Evolutionary conservation across 2,888 invertebrate genomes (phyloP), one percentile per base, ranked within the genome.

Genomic region (Scrobipalpa costella): DNA sequence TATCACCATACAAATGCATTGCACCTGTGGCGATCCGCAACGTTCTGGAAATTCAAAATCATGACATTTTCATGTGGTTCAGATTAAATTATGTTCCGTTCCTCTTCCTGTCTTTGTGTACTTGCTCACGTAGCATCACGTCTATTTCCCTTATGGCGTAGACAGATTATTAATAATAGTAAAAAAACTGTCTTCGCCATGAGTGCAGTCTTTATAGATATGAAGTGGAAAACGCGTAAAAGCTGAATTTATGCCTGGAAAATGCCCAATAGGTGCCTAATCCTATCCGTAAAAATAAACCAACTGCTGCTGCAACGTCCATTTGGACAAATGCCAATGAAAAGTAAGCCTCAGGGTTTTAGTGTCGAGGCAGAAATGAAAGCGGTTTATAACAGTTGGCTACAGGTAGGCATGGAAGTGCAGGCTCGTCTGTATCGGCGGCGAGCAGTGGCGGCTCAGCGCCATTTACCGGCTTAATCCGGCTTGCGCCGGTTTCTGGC

Each of bases 391-490:
- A 13, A 33, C 11, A 34, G 27, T 27, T 17, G 21, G 19, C 13
- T 21, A 52, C 50, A 52, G 50, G 50, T 52, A 44, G 44, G 44
- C 44, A 52, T 21, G 21, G 11, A 21, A 52, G 50, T 44, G 44
- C 44, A 44, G 44, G 44, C 59, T 59, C 59, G 19, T 40, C 70
- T 72, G 77, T 81, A 81, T 81, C 81, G 73, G 70, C 70, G 71
- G 70, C 67, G n/a, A 11, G n/a, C 73, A 74, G 75, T 67, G 68
- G 62, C 63, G 70, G 66, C 71, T 79, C 78, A 81, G 77, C 75
- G 73, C 79, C 78, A 80, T 81, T 79, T 79, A 77, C 76, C 71
- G 73, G 74, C 68, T 76, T 77, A 74, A 80, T 73, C 79, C 74
- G 73, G 80, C 73, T 74, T 74, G 71, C 70, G 67, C 64, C 38